Evolutionary conservation across 2,113 vertebrate species (phyloP).

Genomic region (Ivindomyrus marchei): DNA sequence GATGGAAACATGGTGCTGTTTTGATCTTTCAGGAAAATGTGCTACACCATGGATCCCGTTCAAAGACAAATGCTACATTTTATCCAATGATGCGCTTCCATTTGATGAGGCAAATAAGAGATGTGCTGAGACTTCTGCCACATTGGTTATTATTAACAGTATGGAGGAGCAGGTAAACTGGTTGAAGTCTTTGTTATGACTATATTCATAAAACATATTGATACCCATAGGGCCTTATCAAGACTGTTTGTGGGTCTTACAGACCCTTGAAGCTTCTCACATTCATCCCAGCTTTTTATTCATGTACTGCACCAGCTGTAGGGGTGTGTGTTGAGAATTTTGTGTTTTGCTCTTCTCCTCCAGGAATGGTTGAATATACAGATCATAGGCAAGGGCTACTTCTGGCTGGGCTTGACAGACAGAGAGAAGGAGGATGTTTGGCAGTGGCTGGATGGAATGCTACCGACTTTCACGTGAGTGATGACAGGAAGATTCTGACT

Average conservation of each 20-base stretch:
- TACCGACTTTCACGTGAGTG: slow-evolving; percentile 76
- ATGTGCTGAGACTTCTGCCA: slow-evolving; percentile 68
- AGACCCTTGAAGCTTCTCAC: too few species aligned
- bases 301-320: neutral
- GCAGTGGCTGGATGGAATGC: slow-evolving; percentile 83
- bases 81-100: slow-evolving; percentile 70
- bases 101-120: slow-evolving; percentile 74
- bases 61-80: slow-evolving; percentile 81
- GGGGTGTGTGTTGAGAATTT: neutral
- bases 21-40: slow-evolving; percentile 62
- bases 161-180: slow-evolving; percentile 80
- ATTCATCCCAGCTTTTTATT: neutral
- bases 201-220: neutral
- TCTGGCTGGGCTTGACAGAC: slow-evolving; percentile 91
- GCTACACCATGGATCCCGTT: slow-evolving; percentile 74
- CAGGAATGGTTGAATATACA: slow-evolving; percentile 85
- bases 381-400: slow-evolving; percentile 68
- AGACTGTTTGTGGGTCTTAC: neutral
- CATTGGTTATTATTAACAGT: slow-evolving; percentile 74
- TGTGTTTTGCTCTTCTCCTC: slow-evolving; percentile 35
- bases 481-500: too few species aligned
- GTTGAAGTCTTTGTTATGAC: neutral
- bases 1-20: neutral
- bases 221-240: neutral
- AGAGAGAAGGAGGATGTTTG: slow-evolving; percentile 70